Percentiles rank a stretch among this genome's conserved stretches.
Conservation (phyloP, 2,888 invertebrate species). For the Hirtodrosophila trivittata region DNA sequence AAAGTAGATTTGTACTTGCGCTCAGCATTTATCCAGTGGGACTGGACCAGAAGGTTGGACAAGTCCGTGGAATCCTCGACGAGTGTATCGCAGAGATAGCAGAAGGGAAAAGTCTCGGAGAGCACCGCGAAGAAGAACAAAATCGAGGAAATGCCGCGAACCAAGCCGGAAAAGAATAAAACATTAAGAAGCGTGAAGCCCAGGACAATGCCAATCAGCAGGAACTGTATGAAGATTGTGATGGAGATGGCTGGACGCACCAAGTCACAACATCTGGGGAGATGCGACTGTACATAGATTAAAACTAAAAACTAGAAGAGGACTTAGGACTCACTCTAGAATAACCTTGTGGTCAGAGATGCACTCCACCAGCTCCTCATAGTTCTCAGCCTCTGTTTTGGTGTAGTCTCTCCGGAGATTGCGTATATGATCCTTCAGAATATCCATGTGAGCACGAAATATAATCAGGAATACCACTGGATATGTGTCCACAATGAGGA, state of each 20-base stretch:
- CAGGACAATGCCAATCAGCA: conserved; percentile 48
- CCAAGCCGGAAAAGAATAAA: conserved; percentile 43
- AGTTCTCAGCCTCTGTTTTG: conserved; percentile 28
- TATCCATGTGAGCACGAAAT: conserved; percentile 33
- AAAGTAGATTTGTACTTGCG: conserved; percentile 36
- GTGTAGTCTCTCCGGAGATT: conserved; percentile 29
- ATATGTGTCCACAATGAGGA: conserved; percentile 26
- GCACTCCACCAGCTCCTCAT: conserved; percentile 33
- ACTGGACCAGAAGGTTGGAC: conserved; percentile 40
- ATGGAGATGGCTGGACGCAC: conserved; percentile 45
- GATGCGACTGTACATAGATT: not conserved
- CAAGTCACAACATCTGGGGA: conserved; percentile 36
- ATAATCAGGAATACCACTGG: conserved; percentile 29
- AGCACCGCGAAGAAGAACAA: conserved; percentile 39
- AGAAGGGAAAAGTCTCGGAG: conserved; percentile 57
- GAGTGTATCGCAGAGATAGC: conserved; percentile 51
- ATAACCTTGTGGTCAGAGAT: conserved; percentile 44
- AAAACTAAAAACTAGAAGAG: not conserved
- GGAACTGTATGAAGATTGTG: conserved; percentile 55
- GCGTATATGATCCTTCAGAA: conserved; percentile 39
- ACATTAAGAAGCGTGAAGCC: conserved; percentile 51
- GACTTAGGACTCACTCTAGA: conserved; percentile 16
- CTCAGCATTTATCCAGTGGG: conserved; percentile 55
- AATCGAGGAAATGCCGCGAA: conserved; percentile 39
- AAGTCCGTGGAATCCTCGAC: conserved; percentile 40